phyloP scores from a whole-genome alignment of 1,140 invertebrate species.

The Calephelis virginiensis region DNA sequence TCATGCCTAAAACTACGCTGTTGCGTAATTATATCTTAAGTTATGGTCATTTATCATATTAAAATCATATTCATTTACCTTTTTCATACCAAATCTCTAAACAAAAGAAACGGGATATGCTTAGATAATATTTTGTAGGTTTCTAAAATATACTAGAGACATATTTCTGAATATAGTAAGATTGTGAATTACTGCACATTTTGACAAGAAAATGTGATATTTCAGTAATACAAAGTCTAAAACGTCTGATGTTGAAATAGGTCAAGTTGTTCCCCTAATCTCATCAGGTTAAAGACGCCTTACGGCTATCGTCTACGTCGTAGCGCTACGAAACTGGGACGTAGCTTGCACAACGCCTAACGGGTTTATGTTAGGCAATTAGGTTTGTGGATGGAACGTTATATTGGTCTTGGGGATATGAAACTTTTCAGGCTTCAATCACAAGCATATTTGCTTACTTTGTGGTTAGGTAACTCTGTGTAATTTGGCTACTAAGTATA shows the following conservation, averaged over 20 bases:
- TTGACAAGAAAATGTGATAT: neutral
- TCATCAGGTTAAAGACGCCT: slow-evolving; percentile 32
- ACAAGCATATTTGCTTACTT: no score
- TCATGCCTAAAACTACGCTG: no score
- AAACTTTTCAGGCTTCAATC: neutral
- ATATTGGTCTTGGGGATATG: neutral
- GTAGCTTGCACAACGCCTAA: slow-evolving; percentile 20
- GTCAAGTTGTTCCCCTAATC: slow-evolving; percentile 33
- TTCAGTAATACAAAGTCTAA: neutral
- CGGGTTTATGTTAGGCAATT: slow-evolving; percentile 12
- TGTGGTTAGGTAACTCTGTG: no score
- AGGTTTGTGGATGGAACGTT: slow-evolving; percentile 2
- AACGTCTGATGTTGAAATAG: slow-evolving; percentile 22
- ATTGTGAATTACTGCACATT: neutral
- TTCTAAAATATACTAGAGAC: no score
- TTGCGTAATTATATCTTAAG: no score
- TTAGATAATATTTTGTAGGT: no score
- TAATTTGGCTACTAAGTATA: no score
- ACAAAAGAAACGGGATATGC: no score
- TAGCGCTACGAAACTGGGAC: slow-evolving; percentile 23
- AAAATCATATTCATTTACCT: no score
- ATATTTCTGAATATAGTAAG: no score
- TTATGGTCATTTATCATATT: no score
- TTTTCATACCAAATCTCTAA: no score
- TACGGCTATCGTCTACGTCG: slow-evolving; percentile 30